Base-by-base conservation (phyloP, 2,888 invertebrate genomes). In the Mesochorus sp. region DNA sequence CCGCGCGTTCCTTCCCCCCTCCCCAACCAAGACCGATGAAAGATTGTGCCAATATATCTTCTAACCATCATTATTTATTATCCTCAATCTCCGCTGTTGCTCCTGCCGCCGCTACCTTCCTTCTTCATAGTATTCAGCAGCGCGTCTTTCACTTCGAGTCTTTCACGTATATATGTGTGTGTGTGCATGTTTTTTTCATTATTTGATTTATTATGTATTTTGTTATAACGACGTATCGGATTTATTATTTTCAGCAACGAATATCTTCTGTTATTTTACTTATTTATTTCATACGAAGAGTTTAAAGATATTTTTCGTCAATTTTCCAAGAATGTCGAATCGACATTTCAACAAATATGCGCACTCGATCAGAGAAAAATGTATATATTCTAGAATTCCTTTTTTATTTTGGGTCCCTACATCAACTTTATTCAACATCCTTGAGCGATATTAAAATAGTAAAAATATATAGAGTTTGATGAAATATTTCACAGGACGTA, bases 21-120 rank as follows among this genome's bases (percentile, higher is more conserved):
- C 34, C 44, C 61, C 34, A 19, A 14, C 53, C 53, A 57, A 47
- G 47, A 66, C 49, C 64, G 70, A 76, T 71, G 71, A 64, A 76
- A 71, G 70, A 76, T 70, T 64, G 59, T 76, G 51, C 64, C 68
- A 62, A 76, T 75, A 64, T 76, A 71, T 76, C 64, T 76, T 42
- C 64, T 24, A 55, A 57, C 62, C 55, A 71, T 70, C 68, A 66
- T 70, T 76, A 64, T 76, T 70, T 76, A 70, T 64, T 57, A 76
- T 76, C 64, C 51, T 66, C 64, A 42, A 71, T 57, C 64, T 55
- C 64, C 39, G 28, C 39, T 51, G 28, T 42, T 19, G 49, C 39
- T 26, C 49, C 59, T 37, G 49, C 68, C 17, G 19, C 24, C 17
- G 6, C 37, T 21, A 4, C 42, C 42, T 37, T 42, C 19, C 21